Conservation (phyloP, 2,113 vertebrate genomes). For the Archilochus colubris region DNA sequence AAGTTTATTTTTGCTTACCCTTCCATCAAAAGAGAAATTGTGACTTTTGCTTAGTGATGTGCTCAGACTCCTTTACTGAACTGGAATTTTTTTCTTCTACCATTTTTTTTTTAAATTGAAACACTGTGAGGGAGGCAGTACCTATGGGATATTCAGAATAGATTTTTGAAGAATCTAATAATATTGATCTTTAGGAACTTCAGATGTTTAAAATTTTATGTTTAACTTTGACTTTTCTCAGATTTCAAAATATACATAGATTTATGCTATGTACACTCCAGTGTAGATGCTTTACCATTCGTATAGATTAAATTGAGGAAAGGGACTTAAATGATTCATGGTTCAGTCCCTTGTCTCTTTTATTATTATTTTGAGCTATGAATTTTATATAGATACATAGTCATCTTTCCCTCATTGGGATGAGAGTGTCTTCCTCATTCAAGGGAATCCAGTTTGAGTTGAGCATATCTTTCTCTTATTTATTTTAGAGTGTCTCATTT, state of each 20-base stretch:
- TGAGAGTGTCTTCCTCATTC: conserved; percentile 4
- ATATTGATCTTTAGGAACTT: neutral
- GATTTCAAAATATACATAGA: neutral
- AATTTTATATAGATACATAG: neutral
- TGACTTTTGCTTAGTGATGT: neutral
- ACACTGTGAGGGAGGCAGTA: neutral
- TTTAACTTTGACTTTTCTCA: neutral
- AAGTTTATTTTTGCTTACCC: too few species aligned
- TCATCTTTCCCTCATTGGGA: neutral
- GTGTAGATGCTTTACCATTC: neutral
- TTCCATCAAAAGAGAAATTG: neutral
- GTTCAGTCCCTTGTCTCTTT: neutral
- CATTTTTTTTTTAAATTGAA: neutral
- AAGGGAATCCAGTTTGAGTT: neutral
- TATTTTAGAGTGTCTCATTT: conserved; percentile 33
- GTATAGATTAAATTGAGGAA: neutral
- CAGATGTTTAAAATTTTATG: neutral
- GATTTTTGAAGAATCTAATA: neutral
- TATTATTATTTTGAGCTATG: neutral
- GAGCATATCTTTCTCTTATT: neutral
- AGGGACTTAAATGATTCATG: neutral
- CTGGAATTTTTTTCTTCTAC: too few species aligned
- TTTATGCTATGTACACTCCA: neutral
- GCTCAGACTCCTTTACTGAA: neutral
- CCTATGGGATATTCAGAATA: neutral